Conservation (phyloP, 2,113 vertebrate genomes). For the Smithornis capensis region DNA sequence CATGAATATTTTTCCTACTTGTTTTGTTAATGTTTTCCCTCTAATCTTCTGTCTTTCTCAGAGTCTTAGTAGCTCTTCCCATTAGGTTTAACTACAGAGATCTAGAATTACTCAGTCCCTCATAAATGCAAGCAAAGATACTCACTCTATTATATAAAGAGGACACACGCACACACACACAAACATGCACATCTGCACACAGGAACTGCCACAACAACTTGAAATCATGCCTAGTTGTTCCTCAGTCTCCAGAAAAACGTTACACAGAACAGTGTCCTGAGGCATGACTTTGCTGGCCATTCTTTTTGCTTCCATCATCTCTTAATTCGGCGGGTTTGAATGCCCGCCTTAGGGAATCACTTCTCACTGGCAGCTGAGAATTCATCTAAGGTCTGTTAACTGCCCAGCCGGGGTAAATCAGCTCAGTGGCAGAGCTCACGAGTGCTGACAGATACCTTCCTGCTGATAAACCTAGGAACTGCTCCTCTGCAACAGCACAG, state of each 20-base stretch:
- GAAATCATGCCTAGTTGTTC: not conserved
- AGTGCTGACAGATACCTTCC: not conserved
- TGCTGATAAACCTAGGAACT: not conserved
- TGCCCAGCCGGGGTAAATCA: not conserved
- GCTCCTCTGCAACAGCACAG: not conserved
- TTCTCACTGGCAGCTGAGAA: not conserved
- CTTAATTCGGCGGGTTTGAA: not conserved
- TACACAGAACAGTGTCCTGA: not conserved
- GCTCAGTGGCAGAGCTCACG: not conserved
- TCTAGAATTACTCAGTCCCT: not conserved
- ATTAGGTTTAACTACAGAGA: not conserved
- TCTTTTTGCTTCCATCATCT: slow-evolving; percentile 10
- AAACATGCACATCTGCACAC: accelerated
- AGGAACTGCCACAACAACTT: not conserved
- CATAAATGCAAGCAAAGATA: not conserved
- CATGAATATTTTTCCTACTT: not conserved
- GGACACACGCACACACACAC: not conserved
- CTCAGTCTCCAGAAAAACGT: not conserved
- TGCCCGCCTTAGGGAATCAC: not conserved
- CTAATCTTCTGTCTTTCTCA: not conserved
- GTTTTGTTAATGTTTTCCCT: not conserved
- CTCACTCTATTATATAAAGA: not conserved
- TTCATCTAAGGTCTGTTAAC: not conserved
- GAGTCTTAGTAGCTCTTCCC: not conserved
- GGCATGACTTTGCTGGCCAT: not conserved